Base-by-base conservation (phyloP, 2,113 vertebrate genomes). In the Hypocryptadius cinnamomeus region DNA sequence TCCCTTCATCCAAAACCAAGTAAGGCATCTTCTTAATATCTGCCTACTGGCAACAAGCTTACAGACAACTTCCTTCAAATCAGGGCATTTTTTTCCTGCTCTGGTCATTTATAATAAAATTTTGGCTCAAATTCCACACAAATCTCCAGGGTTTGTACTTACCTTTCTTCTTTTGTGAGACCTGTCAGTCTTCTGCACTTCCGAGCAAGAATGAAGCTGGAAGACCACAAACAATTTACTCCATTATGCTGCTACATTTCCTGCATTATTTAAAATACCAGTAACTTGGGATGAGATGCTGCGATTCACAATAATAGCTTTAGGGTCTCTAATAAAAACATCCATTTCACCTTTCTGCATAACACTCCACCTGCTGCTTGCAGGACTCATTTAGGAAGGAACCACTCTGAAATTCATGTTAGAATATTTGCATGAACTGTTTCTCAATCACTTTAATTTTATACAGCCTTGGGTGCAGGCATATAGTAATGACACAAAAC, bases 161-260 rank as follows among this genome's bases (percentile, higher is more conserved):
- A 99, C 99, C 99, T 98, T 97, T 99, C 99, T 86, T 99, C 99
- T 96, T 98, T 99, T 19, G 98, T 98, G 92, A 99, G 98, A 65
- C 61, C 94, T 23, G 93, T 96, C 59, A 99, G 95, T 94, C 97
- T 99, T 95, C 99, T 98, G 93, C 98, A 98, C 94, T 99, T 99
- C 17, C 98, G 98, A 87, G 99, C 97, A 59, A 99, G 98, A 81
- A 99, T 99, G 95, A 99, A 99, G 93, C 99, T 99, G 95, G 60
- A 96, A 91, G 79, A 93, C 9, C 79, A 42, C 61, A 72, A 87
- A 79, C 17, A 84, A 48, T 66, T 89, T 56, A 64, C 15, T 82
- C 54, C 73, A 59, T 50, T 71, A 44, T 23, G 10, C 53, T 88
- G 45, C 57, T 50, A 73, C 44, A 37, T 25, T 33, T 53, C 16